These are phyloP conservation scores for Cremastinae sp. DNA, from an alignment of 2,888 invertebrate species.

Conservation along the genomic window DNA sequence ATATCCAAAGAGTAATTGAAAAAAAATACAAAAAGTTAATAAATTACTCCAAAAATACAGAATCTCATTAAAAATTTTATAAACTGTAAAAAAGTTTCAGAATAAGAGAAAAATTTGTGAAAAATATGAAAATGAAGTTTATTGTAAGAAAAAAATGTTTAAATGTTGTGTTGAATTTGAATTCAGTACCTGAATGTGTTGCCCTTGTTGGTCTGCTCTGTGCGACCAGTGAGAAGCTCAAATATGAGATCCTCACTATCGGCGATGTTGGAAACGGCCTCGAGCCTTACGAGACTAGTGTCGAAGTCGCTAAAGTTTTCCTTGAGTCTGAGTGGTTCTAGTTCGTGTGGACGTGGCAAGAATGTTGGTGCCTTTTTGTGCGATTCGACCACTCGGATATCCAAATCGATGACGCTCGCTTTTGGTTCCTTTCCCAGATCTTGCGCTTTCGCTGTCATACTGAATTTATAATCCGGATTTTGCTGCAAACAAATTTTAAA, in stretches of 20 bases:
- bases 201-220: slow-evolving; percentile 92
- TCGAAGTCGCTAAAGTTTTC: slow-evolving; percentile 89
- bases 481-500: slow-evolving; percentile 80
- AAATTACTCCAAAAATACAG: too few species aligned
- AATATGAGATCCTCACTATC: slow-evolving; percentile 87
- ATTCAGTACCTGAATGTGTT: slow-evolving; percentile 82
- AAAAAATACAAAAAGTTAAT: too few species aligned
- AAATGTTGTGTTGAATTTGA: too few species aligned
- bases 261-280: slow-evolving; percentile 89
- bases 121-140: too few species aligned
- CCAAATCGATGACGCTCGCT: slow-evolving; percentile 88
- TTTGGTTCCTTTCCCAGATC: slow-evolving; percentile 87
- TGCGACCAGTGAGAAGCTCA: slow-evolving; percentile 90
- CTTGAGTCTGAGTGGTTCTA: slow-evolving; percentile 84
- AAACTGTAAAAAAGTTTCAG: too few species aligned
- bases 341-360: slow-evolving; percentile 83
- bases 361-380: slow-evolving; percentile 92
- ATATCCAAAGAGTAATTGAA: too few species aligned
- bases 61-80: too few species aligned
- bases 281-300: slow-evolving; percentile 85
- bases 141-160: too few species aligned
- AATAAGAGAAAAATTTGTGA: too few species aligned
- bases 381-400: slow-evolving; percentile 92
- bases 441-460: slow-evolving; percentile 87
- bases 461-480: slow-evolving; percentile 85